phyloP scores from a whole-genome alignment of 2,888 invertebrate genomes.

The Euzophera pinguis region DNA sequence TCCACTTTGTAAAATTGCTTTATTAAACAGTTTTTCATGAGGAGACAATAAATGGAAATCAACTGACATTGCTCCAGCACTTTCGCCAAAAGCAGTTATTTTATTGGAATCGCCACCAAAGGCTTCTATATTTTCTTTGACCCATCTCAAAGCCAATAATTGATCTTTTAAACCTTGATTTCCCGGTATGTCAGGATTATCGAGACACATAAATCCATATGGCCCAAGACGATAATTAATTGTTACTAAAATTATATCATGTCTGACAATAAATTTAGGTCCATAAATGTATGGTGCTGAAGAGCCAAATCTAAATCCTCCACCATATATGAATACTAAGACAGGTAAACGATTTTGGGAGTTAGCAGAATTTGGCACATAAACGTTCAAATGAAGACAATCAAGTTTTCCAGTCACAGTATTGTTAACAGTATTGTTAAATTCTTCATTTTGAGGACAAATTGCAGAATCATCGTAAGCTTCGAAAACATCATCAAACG shows the following conservation, averaged over 20 bases:
- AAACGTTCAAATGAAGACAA: conserved; percentile 46
- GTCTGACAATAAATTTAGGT: conserved; percentile 40
- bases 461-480: conserved; percentile 41
- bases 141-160: conserved; percentile 44
- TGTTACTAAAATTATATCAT: conserved; percentile 46
- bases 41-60: conserved; percentile 45
- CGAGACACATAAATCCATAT: conserved; percentile 55
- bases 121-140: conserved; percentile 43
- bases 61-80: conserved; percentile 45
- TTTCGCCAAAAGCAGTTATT: conserved; percentile 46
- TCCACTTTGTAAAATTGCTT: conserved; percentile 47
- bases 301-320: conserved; percentile 35
- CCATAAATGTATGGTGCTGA: conserved; percentile 29
- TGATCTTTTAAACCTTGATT: conserved; percentile 59
- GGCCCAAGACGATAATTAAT: conserved; percentile 46
- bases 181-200: conserved; percentile 43
- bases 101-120: conserved; percentile 48
- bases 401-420: conserved; percentile 34
- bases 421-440: conserved; percentile 23
- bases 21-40: conserved; percentile 37
- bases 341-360: conserved; percentile 40
- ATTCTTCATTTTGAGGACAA: conserved; percentile 46
- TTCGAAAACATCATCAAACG: conserved; percentile 36
- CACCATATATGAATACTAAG: conserved; percentile 48
- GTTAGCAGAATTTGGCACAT: conserved; percentile 37